Evolutionary conservation across 2,888 invertebrate genomes (phyloP).

Genomic region (Philhelius pedissequus): DNA sequence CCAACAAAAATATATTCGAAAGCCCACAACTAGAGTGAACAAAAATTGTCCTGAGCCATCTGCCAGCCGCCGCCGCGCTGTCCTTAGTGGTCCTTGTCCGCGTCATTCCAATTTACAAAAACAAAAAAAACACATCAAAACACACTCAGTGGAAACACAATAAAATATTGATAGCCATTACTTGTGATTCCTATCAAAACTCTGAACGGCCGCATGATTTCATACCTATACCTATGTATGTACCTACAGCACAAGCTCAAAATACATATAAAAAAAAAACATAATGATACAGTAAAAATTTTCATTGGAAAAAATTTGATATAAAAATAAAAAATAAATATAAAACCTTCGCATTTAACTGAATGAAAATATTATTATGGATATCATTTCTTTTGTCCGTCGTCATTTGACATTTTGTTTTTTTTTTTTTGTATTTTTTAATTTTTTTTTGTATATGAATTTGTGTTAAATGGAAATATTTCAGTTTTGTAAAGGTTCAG

Average conservation of each 20-base stretch:
- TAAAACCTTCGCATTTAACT: conserved; percentile 17
- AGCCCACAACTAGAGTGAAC: neutral
- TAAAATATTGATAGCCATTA: conserved; percentile 66
- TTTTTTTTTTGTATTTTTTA: conserved; percentile 12
- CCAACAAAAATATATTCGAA: neutral
- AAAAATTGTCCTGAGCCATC: neutral
- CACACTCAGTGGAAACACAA: conserved; percentile 54
- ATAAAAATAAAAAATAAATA: neutral
- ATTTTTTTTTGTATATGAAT: too few species aligned
- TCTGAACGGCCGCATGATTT: neutral
- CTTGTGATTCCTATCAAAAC: conserved; percentile 53
- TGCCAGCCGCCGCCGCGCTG: too few species aligned
- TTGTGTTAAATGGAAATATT: neutral
- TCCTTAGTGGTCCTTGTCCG: neutral
- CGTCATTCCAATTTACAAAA: neutral
- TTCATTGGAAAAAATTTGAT: neutral
- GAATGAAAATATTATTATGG: conserved; percentile 48
- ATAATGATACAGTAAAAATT: neutral
- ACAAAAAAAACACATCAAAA: conserved; percentile 46
- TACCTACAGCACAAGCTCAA: neutral
- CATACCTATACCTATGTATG: neutral
- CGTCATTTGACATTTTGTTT: neutral
- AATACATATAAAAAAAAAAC: conserved; percentile 13
- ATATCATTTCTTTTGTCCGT: neutral
- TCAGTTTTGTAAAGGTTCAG: neutral